These are phyloP conservation scores for Sarcophaga caerulescens DNA, from an alignment of 2,888 invertebrate species.

Conservation along the genomic window DNA sequence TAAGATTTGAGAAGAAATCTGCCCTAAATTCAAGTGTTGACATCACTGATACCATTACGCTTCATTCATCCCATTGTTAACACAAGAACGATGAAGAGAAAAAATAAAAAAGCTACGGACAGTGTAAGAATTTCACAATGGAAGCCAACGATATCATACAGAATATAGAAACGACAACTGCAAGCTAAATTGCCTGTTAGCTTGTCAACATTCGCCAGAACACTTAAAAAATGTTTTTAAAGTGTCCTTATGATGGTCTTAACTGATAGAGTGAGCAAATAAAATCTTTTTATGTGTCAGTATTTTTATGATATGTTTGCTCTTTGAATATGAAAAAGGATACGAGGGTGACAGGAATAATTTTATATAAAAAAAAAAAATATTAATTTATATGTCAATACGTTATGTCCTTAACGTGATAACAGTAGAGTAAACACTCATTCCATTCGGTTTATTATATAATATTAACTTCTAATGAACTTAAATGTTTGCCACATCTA, in stretches of 20 bases:
- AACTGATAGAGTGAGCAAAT: conserved; percentile 18
- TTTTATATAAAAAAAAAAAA: not conserved
- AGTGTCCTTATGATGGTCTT: conserved; percentile 31
- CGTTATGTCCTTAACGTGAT: too few species aligned
- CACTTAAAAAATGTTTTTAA: conserved; percentile 13
- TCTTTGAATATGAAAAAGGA: too few species aligned
- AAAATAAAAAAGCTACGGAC: not conserved
- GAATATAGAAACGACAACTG: not conserved
- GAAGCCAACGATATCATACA: not conserved
- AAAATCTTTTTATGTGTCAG: not conserved
- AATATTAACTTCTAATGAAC: too few species aligned
- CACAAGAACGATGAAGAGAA: not conserved
- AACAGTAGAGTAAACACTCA: too few species aligned
- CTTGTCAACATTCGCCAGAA: conserved; percentile 2
- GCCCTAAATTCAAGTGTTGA: not conserved
- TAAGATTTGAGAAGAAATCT: not conserved
- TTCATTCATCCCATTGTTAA: not conserved
- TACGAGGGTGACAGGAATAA: not conserved
- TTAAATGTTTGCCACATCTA: too few species aligned
- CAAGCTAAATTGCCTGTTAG: not conserved
- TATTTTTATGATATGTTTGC: not conserved
- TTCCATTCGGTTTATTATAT: too few species aligned
- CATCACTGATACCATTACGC: not conserved
- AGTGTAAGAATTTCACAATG: not conserved
- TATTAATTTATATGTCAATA: too few species aligned